A percentile compares a stretch with the other conserved stretches of the same genome.
phyloP scores from a whole-genome alignment of 2,113 vertebrate species.

The Collichthys lucidus region DNA sequence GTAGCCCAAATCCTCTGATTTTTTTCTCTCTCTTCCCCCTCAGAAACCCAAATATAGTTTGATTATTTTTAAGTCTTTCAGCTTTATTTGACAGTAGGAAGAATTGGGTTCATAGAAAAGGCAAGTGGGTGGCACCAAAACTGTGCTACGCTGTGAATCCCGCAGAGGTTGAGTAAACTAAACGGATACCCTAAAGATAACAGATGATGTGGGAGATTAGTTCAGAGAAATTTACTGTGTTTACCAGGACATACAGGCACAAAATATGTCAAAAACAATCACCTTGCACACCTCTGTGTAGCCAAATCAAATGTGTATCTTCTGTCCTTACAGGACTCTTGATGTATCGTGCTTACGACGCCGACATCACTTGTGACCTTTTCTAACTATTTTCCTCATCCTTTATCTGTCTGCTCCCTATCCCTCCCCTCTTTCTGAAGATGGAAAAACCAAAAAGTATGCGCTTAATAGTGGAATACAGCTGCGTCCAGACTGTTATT shows the following conservation, averaged over 20 bases:
- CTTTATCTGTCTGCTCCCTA: conserved; percentile 21
- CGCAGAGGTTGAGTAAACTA: not conserved
- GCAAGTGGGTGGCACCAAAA: conserved; percentile 20
- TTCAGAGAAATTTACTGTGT: not conserved
- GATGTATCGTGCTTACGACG: not conserved
- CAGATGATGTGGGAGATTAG: not conserved
- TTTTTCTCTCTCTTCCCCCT: conserved; percentile 21
- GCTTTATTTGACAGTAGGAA: conserved; percentile 38
- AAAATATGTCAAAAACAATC: not conserved
- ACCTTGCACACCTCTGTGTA: not conserved
- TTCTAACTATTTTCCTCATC: conserved; percentile 4
- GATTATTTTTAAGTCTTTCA: conserved; percentile 47
- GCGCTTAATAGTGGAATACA: conserved; percentile 26
- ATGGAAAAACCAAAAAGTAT: conserved; percentile 29
- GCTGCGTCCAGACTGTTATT: conserved; percentile 31
- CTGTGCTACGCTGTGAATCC: not conserved
- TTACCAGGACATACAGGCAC: not conserved
- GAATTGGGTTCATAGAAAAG: conserved; percentile 11
- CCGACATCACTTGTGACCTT: conserved; percentile 9
- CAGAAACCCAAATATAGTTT: conserved; percentile 42
- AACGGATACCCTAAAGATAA: not conserved
- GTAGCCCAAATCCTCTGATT: conserved; percentile 25
- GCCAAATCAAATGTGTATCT: not conserved
- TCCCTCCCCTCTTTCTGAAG: not conserved
- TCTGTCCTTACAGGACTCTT: not conserved